phyloP scores from a whole-genome alignment of 2,113 vertebrate species.

The Pangasianodon gigas region DNA sequence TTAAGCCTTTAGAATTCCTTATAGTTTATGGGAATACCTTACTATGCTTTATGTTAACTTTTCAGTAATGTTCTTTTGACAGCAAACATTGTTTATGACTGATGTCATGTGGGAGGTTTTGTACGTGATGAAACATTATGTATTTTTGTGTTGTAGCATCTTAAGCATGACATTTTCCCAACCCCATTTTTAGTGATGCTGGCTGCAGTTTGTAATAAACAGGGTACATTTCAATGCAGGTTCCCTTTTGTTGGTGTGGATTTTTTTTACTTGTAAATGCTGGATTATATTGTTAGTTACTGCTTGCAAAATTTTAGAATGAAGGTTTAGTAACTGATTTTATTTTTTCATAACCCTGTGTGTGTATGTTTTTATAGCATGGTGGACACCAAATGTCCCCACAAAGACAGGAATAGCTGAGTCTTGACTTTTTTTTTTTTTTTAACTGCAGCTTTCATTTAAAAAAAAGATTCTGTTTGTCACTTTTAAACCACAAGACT shows the following conservation, averaged over 20 bases:
- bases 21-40: not conserved
- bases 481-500: too few species aligned
- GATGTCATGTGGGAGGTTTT: not conserved
- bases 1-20: too few species aligned
- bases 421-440: too few species aligned
- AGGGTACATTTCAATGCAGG: not conserved
- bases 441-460: too few species aligned
- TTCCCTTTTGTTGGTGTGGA: not conserved
- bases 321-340: not conserved
- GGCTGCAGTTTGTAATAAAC: not conserved
- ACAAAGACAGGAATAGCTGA: not conserved
- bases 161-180: not conserved
- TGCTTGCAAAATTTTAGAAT: not conserved
- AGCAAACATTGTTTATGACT: not conserved
- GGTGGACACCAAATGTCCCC: not conserved
- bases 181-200: not conserved
- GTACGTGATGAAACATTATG: not conserved
- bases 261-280: not conserved
- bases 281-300: not conserved
- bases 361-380: not conserved
- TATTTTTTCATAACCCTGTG: not conserved
- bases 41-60: not conserved
- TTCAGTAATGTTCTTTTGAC: not conserved
- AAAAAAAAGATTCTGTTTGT: too few species aligned
- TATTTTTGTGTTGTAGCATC: not conserved